Evolutionary conservation across 1,140 invertebrate species (phyloP), one percentile per base, ranked within the genome.

Genomic region (Drosophila watanabei): DNA sequence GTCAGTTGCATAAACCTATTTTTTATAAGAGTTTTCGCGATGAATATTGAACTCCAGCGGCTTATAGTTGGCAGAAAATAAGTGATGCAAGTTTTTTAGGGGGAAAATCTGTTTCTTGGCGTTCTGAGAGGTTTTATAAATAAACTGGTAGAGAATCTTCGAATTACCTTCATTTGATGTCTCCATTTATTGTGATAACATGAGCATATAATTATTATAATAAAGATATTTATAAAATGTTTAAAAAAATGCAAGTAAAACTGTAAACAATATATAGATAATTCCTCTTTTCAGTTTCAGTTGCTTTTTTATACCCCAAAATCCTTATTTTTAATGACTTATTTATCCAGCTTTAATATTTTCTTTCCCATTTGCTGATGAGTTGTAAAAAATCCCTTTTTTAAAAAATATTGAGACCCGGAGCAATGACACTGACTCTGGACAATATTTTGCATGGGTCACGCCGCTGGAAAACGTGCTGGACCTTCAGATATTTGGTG

Each of bases 381-480:
- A 28, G 9, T n/a, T 41, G 20, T 39, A 33, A 33, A 9, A 14
- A 7, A 24, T 1, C 20, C n/a, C 16, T 37, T 20, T 30, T 13
- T 28, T 39, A 16, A 14, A 68, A 48, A 59, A 45, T 32, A 56
- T 56, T 57, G 16, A 13, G 33, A 10, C 49, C 18, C 49, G 54
- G 68, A 79, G 85, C 80, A 89, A 79, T 45, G 69, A 60, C 46
- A 69, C 69, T 80, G 61, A 75, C 82, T 70, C 48, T 75, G 75
- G 69, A 78, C 79, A 39, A 37, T 37, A 73, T 63, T 87, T 71
- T 54, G 71, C 80, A 87, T 80, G 68, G 57, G 61, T 80, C 71
- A 73, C 61, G 83, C 80, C 83, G 79, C 64, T 52, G 45, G 68
- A 57, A 37, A 71, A 80, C 84, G 85, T 88, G 85, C 79, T 73